phyloP scores from a whole-genome alignment of 2,797 vertebrate genomes.

The Enteromius radiatus region DNA sequence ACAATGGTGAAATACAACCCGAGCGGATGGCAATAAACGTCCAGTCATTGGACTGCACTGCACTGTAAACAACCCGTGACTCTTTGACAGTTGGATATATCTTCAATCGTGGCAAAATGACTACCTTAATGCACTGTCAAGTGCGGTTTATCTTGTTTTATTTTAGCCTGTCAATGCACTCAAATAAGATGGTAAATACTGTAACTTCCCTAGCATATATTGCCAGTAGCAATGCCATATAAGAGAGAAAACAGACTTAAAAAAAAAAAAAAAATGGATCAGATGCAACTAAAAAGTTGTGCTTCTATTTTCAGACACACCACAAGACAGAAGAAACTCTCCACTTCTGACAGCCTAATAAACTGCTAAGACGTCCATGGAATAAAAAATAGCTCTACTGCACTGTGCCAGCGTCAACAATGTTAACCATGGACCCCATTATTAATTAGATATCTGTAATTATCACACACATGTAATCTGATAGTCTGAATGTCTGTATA shows the following conservation, averaged over 20 bases:
- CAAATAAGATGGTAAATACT: constrained; percentile 68
- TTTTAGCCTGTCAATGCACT: constrained; percentile 71
- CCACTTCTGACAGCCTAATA: neutral
- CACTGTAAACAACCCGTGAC: constrained; percentile 75
- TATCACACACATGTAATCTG: constrained; percentile 13
- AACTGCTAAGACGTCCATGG: constrained; percentile 3
- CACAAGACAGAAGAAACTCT: constrained; percentile 13
- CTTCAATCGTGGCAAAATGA: constrained; percentile 74
- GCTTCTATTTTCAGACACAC: constrained; percentile 22
- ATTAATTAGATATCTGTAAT: constrained; percentile 29
- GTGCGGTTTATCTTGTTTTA: constrained; percentile 71
- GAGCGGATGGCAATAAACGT: constrained; percentile 76
- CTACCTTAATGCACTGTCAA: constrained; percentile 76
- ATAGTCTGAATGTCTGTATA: constrained; percentile 3
- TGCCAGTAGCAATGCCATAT: constrained; percentile 20
- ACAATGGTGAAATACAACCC: constrained; percentile 76
- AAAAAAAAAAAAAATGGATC: neutral
- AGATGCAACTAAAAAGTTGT: neutral
- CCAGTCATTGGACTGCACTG: constrained; percentile 71
- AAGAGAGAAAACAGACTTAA: neutral
- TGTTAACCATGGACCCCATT: neutral
- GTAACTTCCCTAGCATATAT: constrained; percentile 60
- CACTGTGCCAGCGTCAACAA: neutral
- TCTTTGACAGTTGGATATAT: constrained; percentile 72
- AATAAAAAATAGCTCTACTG: neutral